phyloP scores from a whole-genome alignment of 2,888 invertebrate genomes.

The Girardia tigrina region DNA sequence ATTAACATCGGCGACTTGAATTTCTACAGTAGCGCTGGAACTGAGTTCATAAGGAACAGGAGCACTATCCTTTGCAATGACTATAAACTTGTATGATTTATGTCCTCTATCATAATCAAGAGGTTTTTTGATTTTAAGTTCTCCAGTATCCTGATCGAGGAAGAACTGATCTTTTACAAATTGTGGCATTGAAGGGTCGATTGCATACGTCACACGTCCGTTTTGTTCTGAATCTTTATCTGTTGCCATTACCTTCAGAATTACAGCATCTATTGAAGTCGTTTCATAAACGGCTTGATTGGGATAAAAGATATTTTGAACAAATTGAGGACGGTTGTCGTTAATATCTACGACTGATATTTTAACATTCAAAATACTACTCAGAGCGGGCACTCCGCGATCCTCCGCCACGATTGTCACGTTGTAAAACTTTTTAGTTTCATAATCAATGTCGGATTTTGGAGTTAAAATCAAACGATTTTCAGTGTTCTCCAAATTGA shows the following conservation, averaged over 20 bases:
- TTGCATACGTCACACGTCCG: neutral
- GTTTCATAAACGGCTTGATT: neutral
- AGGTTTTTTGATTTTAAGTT: conserved; percentile 11
- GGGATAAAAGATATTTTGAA: neutral
- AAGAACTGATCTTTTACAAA: neutral
- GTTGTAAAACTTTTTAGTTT: conserved; percentile 6
- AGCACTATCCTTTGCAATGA: neutral
- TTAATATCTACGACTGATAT: neutral
- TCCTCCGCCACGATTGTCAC: neutral
- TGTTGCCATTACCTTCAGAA: neutral
- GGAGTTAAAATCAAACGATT: conserved; percentile 12
- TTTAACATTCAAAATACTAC: neutral
- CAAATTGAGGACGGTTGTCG: neutral
- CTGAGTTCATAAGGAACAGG: neutral
- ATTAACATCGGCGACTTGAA: conserved; percentile 9
- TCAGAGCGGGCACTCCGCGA: neutral
- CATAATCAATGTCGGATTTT: conserved; percentile 1
- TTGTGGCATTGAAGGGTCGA: neutral
- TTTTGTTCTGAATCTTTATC: conserved; percentile 13
- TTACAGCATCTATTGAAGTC: neutral
- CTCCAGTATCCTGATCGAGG: neutral
- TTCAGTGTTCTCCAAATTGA: conserved; percentile 18
- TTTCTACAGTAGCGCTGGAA: neutral
- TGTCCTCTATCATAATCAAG: neutral
- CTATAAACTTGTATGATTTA: neutral